Percentiles rank a stretch among this genome's conserved stretches.
Conservation (phyloP, 2,113 vertebrate species). For the Calidris pugnax region DNA sequence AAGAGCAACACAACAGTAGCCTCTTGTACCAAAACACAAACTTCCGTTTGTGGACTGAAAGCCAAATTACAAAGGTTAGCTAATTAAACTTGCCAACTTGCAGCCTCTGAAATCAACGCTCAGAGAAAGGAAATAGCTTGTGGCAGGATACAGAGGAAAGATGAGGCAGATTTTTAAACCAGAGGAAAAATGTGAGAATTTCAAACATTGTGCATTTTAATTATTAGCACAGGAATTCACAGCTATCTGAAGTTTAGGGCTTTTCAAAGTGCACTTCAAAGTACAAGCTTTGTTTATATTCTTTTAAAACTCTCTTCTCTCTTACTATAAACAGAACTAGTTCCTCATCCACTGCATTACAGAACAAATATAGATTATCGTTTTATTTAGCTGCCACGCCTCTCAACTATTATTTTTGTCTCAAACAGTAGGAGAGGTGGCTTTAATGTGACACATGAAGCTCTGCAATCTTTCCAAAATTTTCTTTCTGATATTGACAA, state of each 20-base stretch:
- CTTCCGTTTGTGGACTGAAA: background rate
- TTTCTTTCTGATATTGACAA: background rate
- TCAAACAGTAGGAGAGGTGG: background rate
- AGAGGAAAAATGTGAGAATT: background rate
- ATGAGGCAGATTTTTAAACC: background rate
- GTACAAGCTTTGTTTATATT: background rate
- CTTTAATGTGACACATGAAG: background rate
- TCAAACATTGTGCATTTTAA: background rate
- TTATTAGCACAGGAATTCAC: background rate
- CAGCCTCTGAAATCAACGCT: background rate
- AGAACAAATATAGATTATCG: background rate
- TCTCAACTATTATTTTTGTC: background rate
- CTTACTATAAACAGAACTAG: background rate
- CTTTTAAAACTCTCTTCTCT: background rate
- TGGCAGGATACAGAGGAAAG: background rate
- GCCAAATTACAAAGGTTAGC: background rate
- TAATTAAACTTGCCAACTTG: background rate
- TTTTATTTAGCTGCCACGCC: background rate
- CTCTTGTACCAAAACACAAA: background rate
- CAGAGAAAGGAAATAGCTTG: background rate
- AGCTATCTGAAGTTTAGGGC: background rate
- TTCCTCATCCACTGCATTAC: background rate
- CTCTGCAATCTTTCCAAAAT: background rate
- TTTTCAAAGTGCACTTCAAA: background rate
- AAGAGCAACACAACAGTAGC: background rate